A percentile compares a stretch with the other conserved stretches of the same genome.
Evolutionary conservation across 2,113 vertebrate genomes (phyloP).

Genomic region (Choloepus hoffmanni): DNA sequence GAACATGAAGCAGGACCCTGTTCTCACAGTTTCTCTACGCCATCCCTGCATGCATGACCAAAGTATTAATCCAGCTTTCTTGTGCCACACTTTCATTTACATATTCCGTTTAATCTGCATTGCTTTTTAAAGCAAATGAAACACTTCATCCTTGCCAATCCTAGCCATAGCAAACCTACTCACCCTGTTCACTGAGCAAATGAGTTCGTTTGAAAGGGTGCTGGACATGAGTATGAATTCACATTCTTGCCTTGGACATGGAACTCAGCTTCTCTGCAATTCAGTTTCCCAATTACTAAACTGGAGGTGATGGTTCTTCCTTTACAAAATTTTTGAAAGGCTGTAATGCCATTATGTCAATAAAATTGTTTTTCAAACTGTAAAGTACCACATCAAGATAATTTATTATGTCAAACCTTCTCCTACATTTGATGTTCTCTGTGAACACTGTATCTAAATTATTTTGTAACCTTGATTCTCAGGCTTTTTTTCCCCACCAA

Average conservation of each 20-base stretch:
- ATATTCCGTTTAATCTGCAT: slow-evolving; percentile 35
- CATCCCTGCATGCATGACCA: neutral
- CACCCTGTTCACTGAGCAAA: neutral
- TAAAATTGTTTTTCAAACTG: slow-evolving; percentile 41
- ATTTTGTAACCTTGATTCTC: neutral
- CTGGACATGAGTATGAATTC: neutral
- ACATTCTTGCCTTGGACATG: neutral
- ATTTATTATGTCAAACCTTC: neutral
- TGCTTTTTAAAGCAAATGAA: slow-evolving; percentile 33
- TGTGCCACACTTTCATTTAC: neutral
- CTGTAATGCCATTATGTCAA: neutral
- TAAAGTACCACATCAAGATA: slow-evolving; percentile 14
- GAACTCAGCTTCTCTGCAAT: neutral
- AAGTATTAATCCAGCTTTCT: neutral
- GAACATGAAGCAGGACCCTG: neutral
- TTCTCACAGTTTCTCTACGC: neutral
- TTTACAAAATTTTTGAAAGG: slow-evolving; percentile 39
- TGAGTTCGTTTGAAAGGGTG: slow-evolving; percentile 10
- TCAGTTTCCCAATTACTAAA: slow-evolving; percentile 27
- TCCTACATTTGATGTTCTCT: slow-evolving; percentile 4
- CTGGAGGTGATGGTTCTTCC: neutral
- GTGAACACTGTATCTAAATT: slow-evolving; percentile 1
- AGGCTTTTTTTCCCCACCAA: neutral
- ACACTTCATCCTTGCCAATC: neutral
- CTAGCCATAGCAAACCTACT: neutral